Base-by-base conservation (phyloP, 2,113 vertebrate genomes). In the Elephas maximus region DNA sequence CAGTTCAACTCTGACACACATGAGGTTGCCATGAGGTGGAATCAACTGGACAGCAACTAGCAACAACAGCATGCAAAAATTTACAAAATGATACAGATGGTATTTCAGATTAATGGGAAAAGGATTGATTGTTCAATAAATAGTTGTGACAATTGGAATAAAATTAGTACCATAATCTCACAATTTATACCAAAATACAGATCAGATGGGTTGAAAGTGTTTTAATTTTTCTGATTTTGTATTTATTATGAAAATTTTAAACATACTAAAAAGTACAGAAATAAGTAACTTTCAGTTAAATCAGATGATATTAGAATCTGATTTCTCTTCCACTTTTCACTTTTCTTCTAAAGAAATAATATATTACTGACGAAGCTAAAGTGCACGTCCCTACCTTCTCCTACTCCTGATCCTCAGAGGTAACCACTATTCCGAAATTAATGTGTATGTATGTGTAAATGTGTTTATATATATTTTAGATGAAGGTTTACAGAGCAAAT, bases 401-500 rank as follows among this genome's bases (percentile, higher is more conserved):
- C 65, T 71, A 30, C 8, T 18, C 78, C 74, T 26, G 37, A 11
- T 60, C 71, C 84, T 14, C n/a, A 95, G 24, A 65, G 45, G 26
- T 88, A 73, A 84, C 44, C 45, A 44, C 41, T 79, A 28, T 79
- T 73, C 83, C 57, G 51, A 93, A 97, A 83, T 85, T 44, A 85
- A 33, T 85, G n/a, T 87, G 4, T 73, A 21, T 62, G 18, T 62
- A 21, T 18, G 21, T 62, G 53, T 57, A 9, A 17, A 57, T 79
- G 30, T 81, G 74, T 84, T 81, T 57, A 69, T 63, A 71, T 41
- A 10, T 57, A 12, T 11, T 57, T 57, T 57, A 57, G 53, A 12
- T 57, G 53, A 57, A 57, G 53, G 15, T 57, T 57, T 57, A 57
- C 53, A 57, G 15, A 57, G 53, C 10, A 57, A 57, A 57, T 57